Base-by-base conservation (phyloP, 2,113 vertebrate genomes). In the Spea multiplicata region DNA sequence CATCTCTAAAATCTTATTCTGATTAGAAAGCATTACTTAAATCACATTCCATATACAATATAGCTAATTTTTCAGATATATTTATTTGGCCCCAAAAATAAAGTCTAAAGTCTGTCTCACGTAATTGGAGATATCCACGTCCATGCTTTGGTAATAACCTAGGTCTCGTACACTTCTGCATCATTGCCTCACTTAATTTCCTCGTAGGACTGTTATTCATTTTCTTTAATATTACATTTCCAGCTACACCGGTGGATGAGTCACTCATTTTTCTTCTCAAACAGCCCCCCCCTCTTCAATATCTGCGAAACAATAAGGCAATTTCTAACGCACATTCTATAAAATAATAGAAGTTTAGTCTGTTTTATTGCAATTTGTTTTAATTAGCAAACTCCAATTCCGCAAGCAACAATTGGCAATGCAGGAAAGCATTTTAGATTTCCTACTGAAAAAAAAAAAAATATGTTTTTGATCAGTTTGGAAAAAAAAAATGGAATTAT, bases 141-240 rank as follows among this genome's bases (percentile, higher is more conserved):
- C 75, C 74, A 83, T 74, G 67, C 66, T 80, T 81, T 73, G 85
- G 78, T 55, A 66, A 84, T 86, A 87, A 81, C 86, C 83, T 85
- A 82, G 78, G 86, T 84, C 88, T 90, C 86, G 87, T 0, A 8
- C 80, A 86, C 84, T 85, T 81, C 77, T 92, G 88, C 88, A 86
- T 93, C 90, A 91, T 93, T 93, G 94, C 93, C 90, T 94, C 88
- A 89, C 87, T 90, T 93, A 92, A 91, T 93, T 90, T 88, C 89
- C 91, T 91, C 87, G 86, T 82, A 85, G 84, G 80, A 88, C 86
- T 83, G 72, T 89, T 91, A 91, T 91, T 92, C 92, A 89, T 90
- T 91, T 91, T 90, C 89, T 89, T 92, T 89, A 90, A 89, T 93
- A 89, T 90, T 91, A 85, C 84, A 85, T 85, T 88, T 86, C 84